Evolutionary conservation across 1,140 invertebrate species (phyloP).

Genomic region (Centruroides sculpturatus): DNA sequence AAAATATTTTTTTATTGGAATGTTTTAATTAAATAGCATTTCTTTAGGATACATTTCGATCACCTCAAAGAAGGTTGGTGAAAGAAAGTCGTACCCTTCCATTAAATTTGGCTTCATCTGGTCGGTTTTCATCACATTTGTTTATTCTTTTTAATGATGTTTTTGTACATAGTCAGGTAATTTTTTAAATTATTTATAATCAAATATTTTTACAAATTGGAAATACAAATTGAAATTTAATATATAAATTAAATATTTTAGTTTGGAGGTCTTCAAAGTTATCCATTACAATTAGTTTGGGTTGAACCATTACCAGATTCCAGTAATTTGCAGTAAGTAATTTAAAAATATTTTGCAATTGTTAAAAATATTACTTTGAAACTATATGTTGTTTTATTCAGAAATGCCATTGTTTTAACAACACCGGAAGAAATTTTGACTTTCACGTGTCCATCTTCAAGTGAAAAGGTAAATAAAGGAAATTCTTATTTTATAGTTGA

Average conservation of each 20-base stretch:
- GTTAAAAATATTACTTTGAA: too few species aligned
- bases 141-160: conserved; percentile 40
- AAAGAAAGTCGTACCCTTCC: conserved; percentile 56
- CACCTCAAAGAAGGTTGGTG: conserved; percentile 52
- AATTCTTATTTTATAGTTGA: too few species aligned
- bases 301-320: conserved; percentile 46
- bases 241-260: conserved; percentile 18
- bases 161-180: conserved; percentile 24
- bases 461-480: conserved; percentile 38
- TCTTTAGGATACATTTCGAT: conserved; percentile 42
- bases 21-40: background rate
- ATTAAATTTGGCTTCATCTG: conserved; percentile 43
- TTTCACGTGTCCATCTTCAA: conserved; percentile 44
- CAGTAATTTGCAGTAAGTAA: conserved; percentile 34
- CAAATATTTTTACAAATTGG: too few species aligned
- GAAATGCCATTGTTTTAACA: conserved; percentile 49
- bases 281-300: conserved; percentile 61
- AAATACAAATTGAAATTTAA: too few species aligned
- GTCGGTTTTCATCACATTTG: conserved; percentile 52
- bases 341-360: too few species aligned
- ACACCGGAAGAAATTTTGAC: conserved; percentile 61
- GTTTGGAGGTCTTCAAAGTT: conserved; percentile 38
- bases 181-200: too few species aligned
- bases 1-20: background rate
- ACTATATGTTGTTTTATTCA: conserved; percentile 27